Conservation (phyloP, 2,797 vertebrate species). For the Ceryle rudis region DNA sequence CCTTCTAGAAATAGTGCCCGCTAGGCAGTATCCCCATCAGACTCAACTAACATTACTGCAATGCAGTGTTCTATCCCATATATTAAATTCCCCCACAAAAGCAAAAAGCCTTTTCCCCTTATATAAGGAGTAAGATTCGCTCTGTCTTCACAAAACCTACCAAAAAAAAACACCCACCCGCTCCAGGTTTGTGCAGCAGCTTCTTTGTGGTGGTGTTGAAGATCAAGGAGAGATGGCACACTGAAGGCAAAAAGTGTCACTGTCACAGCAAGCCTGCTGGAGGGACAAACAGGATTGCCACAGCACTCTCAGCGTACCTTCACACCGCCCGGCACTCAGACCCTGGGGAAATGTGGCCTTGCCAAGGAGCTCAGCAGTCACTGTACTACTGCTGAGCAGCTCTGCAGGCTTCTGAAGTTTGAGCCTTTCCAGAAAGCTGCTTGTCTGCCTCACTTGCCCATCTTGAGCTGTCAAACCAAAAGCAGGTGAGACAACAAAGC, state of each 20-base stretch:
- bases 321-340: neutral
- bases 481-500: conserved; percentile 46
- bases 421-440: conserved; percentile 3
- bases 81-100: neutral
- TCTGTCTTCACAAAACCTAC: neutral
- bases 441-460: neutral
- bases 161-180: neutral
- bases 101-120: neutral
- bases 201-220: neutral
- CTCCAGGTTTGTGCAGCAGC: neutral
- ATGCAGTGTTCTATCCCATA: neutral
- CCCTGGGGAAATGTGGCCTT: neutral
- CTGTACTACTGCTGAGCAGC: neutral
- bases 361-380: neutral
- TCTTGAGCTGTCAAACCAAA: neutral
- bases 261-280: rapidly evolving
- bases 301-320: neutral
- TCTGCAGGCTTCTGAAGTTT: neutral
- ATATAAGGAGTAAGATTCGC: neutral
- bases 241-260: neutral
- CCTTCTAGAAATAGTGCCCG: neutral
- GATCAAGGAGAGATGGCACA: neutral
- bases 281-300: neutral
- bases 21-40: neutral
- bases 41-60: neutral